Percentiles rank a stretch among this genome's conserved stretches.
These are phyloP conservation scores for Pseudorectes ferrugineus DNA, from an alignment of 2,113 vertebrate species.

Conservation along the genomic window DNA sequence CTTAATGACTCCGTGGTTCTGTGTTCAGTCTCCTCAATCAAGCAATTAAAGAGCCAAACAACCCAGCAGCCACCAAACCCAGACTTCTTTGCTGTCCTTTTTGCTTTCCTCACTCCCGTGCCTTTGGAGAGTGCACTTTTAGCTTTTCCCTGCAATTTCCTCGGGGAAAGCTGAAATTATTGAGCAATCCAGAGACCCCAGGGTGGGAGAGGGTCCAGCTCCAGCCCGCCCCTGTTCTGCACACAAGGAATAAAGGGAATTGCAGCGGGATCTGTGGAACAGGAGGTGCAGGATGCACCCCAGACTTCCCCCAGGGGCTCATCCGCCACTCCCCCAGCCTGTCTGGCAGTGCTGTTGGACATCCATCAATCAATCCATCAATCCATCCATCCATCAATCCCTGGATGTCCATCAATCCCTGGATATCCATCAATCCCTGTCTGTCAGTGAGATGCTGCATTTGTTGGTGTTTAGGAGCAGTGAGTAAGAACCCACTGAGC, in stretches of 20 bases:
- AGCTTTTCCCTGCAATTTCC: background rate
- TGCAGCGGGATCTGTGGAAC: background rate
- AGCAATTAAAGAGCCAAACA: background rate
- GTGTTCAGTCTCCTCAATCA: background rate
- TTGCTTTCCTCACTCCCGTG: background rate
- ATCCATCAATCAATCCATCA: background rate
- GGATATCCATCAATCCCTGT: background rate
- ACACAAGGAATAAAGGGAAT: background rate
- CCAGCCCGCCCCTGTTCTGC: background rate
- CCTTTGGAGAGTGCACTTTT: background rate
- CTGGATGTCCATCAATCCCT: background rate
- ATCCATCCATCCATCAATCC: no score
- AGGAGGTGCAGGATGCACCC: background rate
- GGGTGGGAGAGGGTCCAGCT: background rate
- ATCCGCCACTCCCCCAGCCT: background rate
- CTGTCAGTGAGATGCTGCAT: rapidly evolving
- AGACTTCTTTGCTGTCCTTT: rapidly evolving
- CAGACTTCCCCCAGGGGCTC: background rate
- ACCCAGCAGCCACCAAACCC: background rate
- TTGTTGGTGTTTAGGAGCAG: background rate
- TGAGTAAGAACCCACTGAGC: rapidly evolving
- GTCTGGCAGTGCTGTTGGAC: background rate
- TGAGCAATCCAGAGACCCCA: background rate
- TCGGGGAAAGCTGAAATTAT: background rate
- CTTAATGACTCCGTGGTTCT: rapidly evolving